Evolutionary conservation across 2,888 invertebrate genomes (phyloP), one percentile per base, ranked within the genome.

Genomic region (Cryptocephalus primarius): DNA sequence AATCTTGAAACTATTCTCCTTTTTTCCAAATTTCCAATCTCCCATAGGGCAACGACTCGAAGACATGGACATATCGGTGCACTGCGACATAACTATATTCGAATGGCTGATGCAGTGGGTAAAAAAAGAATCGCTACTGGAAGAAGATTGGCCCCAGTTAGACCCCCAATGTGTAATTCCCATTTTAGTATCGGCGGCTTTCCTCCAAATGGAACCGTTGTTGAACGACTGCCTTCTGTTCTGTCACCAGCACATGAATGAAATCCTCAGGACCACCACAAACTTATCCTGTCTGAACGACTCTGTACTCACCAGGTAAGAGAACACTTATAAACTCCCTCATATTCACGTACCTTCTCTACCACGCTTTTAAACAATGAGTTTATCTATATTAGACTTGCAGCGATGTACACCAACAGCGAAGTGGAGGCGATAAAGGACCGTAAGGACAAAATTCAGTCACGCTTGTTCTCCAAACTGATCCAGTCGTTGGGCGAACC

Each of bases 91-190:
- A 47, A 79, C 87, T 66, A 92, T 95, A 51, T 96, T 96, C 69
- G 94, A 94, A 60, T 95, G 94, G 93, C 73, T 96, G 44, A 92
- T 95, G 87, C 82, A 84, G 54, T 95, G 94, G 90, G 88, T 94
- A n/a, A 91, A 92, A 67, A 77, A 80, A 32, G 85, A 85, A 57
- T 71, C 76, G 1, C 74, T 79, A 1, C 71, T 79, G 48, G 77
- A 80, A 48, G 80, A 79, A 0, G 80, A 80, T 55, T 79, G 80
- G 76, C 88, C 88, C 0, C 68, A 73, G 39, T 68, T 88, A 39
- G 91, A 92, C 65, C 76, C 88, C 0, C 80, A 78, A 60, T 93
- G 90, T 68, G 94, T 93, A 1, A 81, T 95, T 45, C 93, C 94
- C 1, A 87, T 96, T 44, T 75, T 95, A 49, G 91, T 95, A 0